Base-by-base conservation (phyloP, 2,888 invertebrate species). In the Phlogophora meticulosa region DNA sequence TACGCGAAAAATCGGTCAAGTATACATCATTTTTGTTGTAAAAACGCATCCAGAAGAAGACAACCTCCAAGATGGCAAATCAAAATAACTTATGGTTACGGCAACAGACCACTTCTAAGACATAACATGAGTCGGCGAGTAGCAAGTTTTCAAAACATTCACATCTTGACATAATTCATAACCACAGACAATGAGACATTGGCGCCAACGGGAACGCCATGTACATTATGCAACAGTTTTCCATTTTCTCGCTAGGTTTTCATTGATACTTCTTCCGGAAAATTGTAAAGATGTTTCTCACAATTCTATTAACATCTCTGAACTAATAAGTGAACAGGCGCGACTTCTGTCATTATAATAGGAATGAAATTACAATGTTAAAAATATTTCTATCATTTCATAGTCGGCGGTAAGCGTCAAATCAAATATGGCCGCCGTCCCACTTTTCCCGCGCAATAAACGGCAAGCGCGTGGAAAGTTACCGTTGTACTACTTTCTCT, bases 401-500 rank as follows among this genome's bases (percentile, higher is more conserved):
- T 87, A 86, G 83, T 78, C 80, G 86, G 82, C 85, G 83, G 87
- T 85, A 89, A 92, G 88, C 92, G 90, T 91, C 91, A 91, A 91
- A 91, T 92, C 88, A 90, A 94, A 94, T 84, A 94, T 94, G 94
- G 93, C 94, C 84, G 87, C 60, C 89, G 95, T 87, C 95, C 94
- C 88, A 95, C 95, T 94, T 95, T 94, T 95, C 92, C 93, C 93
- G 91, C 91, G 92, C 92, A 92, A 88, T 90, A 91, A 91, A 89
- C 91, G 88, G 86, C 88, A 85, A 88, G 87, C 90, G 92, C 91
- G 92, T 95, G 95, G 95, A 95, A 95, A 95, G 95, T 95, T 95
- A 94, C 94, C 89, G 88, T 88, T 92, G 95, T 91, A 94, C 95
- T 95, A 95, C 95, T 95, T 95, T 95, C 95, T 94, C 95, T 92